phyloP scores from a whole-genome alignment of 2,797 vertebrate species.

The Falco cherrug region DNA sequence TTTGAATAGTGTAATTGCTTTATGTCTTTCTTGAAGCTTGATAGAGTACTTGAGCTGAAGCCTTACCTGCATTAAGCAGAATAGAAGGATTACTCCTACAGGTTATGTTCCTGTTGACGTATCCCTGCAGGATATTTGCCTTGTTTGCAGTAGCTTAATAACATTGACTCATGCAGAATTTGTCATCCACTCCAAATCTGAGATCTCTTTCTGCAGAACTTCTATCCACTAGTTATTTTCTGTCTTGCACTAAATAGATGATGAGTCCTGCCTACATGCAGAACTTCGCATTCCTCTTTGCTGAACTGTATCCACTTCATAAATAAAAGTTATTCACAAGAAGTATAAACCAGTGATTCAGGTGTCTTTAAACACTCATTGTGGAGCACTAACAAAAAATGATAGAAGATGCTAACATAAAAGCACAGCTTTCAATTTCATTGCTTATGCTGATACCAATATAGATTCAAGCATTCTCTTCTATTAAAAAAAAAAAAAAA shows the following conservation, averaged over 20 bases:
- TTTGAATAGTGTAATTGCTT: constrained; percentile 18
- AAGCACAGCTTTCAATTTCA: neutral
- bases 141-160: constrained; percentile 53
- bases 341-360: neutral
- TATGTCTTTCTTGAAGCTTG: constrained; percentile 31
- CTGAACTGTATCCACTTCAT: neutral
- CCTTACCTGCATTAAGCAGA: neutral
- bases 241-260: neutral
- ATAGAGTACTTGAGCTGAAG: constrained; percentile 56
- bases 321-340: neutral
- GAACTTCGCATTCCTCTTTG: neutral
- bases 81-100: constrained; percentile 50
- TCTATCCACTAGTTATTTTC: neutral
- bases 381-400: neutral
- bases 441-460: neutral
- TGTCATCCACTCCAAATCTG: constrained; percentile 26
- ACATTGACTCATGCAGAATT: constrained; percentile 56
- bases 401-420: neutral
- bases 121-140: constrained; percentile 35
- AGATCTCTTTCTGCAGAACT: constrained; percentile 9
- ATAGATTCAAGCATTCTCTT: neutral
- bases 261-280: neutral
- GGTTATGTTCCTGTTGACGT: constrained; percentile 54
- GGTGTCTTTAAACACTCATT: neutral
- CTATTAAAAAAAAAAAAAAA: neutral